A percentile compares a stretch with the other conserved stretches of the same genome.
These are phyloP conservation scores for Craterocephalus amniculus DNA, from an alignment of 2,797 vertebrate species.

Conservation along the genomic window DNA sequence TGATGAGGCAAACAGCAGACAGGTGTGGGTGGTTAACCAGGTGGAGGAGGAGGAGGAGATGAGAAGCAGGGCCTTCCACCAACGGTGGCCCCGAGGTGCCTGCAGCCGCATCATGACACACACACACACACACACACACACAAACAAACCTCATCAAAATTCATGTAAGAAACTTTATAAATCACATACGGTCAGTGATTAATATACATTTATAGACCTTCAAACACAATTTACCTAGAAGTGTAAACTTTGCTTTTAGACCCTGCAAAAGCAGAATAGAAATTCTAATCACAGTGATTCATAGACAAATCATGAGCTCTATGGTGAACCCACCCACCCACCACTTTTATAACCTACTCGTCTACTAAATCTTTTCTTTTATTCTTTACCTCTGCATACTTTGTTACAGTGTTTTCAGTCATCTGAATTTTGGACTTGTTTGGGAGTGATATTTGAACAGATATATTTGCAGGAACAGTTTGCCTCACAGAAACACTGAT, in stretches of 20 bases:
- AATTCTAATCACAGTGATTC: constrained; percentile 55
- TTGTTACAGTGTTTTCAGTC: neutral
- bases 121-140: neutral
- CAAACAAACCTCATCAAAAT: neutral
- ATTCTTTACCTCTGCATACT: constrained; percentile 21
- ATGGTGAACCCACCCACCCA: constrained; percentile 35
- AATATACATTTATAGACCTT: constrained; percentile 30
- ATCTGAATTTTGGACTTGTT: constrained; percentile 4
- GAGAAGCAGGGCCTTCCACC: too few species aligned
- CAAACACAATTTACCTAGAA: constrained; percentile 42
- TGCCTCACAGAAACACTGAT: constrained; percentile 30
- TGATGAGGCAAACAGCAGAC: too few species aligned
- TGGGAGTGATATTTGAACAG: constrained; percentile 1
- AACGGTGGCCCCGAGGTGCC: too few species aligned
- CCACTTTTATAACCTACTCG: neutral
- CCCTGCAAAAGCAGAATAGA: constrained; percentile 45
- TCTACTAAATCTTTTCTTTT: neutral
- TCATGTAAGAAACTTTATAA: neutral
- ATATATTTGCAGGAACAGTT: constrained; percentile 12
- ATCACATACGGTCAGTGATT: constrained; percentile 19
- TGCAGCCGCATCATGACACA: too few species aligned
- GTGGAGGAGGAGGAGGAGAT: too few species aligned
- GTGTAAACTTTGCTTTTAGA: constrained; percentile 14
- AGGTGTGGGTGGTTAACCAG: too few species aligned
- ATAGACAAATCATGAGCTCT: constrained; percentile 61